phyloP scores from a whole-genome alignment of 2,113 vertebrate species.

The Megaptera novaeangliae region DNA sequence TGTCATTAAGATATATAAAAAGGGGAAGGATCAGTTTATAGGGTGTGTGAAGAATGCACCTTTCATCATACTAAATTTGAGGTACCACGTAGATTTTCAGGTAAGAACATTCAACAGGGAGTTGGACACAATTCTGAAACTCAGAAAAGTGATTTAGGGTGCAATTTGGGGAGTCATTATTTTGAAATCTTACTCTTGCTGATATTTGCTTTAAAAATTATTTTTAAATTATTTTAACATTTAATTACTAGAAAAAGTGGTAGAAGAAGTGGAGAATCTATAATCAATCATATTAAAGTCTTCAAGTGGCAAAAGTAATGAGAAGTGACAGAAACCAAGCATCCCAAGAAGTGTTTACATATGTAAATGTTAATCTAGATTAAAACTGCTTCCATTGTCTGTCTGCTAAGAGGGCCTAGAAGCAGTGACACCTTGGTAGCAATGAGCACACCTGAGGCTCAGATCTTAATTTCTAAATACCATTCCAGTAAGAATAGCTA shows the following conservation, averaged over 20 bases:
- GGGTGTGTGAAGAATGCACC: neutral
- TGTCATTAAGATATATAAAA: neutral
- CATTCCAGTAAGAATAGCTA: neutral
- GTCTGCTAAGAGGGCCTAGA: neutral
- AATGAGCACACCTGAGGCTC: neutral
- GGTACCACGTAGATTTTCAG: neutral
- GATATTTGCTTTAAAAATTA: neutral
- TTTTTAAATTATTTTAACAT: neutral
- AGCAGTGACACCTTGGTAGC: neutral
- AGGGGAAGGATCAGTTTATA: neutral
- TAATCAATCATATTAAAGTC: neutral
- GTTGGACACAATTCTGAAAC: neutral
- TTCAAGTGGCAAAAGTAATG: neutral
- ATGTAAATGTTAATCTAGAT: neutral
- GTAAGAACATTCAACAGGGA: neutral
- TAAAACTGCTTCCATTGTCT: neutral
- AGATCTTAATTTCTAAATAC: neutral
- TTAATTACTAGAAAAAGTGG: neutral
- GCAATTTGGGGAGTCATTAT: neutral
- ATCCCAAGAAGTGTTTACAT: neutral
- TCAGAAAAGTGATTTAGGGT: neutral
- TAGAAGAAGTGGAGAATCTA: neutral
- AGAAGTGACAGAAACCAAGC: neutral
- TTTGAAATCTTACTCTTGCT: neutral
- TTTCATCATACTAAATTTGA: neutral